Evolutionary conservation across 2,113 vertebrate genomes (phyloP).

Genomic region (Merops nubicus): DNA sequence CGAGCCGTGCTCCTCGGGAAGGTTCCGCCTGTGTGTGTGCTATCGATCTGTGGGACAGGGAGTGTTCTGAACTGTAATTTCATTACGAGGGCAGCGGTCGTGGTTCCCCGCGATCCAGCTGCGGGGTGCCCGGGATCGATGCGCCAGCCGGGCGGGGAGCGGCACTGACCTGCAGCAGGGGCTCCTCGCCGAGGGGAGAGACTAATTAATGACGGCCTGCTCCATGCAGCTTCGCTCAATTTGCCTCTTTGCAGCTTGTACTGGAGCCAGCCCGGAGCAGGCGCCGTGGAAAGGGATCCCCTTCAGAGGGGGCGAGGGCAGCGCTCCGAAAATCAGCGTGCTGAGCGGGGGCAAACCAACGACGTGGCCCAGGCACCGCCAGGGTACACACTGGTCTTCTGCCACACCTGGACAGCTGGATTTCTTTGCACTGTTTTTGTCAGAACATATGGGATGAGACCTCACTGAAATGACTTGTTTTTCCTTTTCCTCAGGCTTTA

Average conservation of each 20-base stretch:
- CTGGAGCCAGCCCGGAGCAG: background rate
- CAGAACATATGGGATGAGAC: slow-evolving; percentile 18
- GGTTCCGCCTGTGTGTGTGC: background rate
- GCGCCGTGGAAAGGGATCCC: background rate
- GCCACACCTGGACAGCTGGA: background rate
- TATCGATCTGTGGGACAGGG: background rate
- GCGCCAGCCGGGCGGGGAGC: background rate
- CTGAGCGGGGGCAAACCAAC: background rate
- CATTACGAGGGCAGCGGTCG: background rate
- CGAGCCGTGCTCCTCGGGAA: rapidly evolving
- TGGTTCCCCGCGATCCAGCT: background rate
- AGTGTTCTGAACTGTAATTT: background rate
- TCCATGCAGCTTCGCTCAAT: background rate
- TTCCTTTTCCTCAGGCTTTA: background rate
- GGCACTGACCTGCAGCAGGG: background rate
- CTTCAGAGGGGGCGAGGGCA: background rate
- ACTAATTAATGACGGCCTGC: background rate
- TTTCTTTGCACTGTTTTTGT: slow-evolving; percentile 7
- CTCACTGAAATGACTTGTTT: background rate
- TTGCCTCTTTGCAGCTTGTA: background rate
- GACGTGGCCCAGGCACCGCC: background rate
- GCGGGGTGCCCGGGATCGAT: background rate
- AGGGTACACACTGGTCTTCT: background rate
- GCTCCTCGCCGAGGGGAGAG: background rate
- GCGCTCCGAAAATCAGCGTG: background rate